These are phyloP conservation scores for Stictonetta naevosa DNA, from an alignment of 2,113 vertebrate genomes.

Conservation along the genomic window DNA sequence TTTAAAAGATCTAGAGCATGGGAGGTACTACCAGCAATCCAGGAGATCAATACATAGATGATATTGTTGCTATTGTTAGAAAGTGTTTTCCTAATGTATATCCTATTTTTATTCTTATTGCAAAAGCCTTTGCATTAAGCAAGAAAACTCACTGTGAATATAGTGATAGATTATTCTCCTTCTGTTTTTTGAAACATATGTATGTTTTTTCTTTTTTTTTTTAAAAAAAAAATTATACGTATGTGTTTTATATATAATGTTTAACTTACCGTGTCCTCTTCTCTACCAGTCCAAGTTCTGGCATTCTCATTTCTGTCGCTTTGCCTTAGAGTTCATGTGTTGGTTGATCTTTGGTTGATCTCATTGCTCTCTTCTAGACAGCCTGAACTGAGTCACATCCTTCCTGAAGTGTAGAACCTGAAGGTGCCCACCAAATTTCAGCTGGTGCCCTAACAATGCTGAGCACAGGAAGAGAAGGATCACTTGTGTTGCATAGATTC, in stretches of 20 bases:
- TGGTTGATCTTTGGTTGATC: background rate
- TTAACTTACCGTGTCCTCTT: background rate
- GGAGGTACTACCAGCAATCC: background rate
- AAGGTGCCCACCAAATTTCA: background rate
- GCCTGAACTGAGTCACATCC: background rate
- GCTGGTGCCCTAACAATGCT: background rate
- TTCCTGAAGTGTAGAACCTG: background rate
- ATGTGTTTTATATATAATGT: fast-evolving
- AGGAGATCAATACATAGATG: background rate
- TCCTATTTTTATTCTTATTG: background rate
- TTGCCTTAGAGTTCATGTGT: background rate
- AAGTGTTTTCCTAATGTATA: background rate
- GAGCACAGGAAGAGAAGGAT: background rate
- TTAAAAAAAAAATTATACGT: background rate
- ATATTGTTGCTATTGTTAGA: background rate
- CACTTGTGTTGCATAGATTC: background rate
- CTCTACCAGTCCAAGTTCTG: background rate
- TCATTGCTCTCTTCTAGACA: background rate
- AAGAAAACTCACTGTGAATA: background rate
- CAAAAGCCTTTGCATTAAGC: background rate
- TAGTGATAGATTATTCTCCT: background rate
- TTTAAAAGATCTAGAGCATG: background rate
- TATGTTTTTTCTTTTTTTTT: background rate
- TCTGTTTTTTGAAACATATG: background rate
- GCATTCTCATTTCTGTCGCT: background rate